A percentile compares a stretch with the other conserved stretches of the same genome.
phyloP scores from a whole-genome alignment of 2,888 invertebrate species.

The Hyposoter didymator region DNA sequence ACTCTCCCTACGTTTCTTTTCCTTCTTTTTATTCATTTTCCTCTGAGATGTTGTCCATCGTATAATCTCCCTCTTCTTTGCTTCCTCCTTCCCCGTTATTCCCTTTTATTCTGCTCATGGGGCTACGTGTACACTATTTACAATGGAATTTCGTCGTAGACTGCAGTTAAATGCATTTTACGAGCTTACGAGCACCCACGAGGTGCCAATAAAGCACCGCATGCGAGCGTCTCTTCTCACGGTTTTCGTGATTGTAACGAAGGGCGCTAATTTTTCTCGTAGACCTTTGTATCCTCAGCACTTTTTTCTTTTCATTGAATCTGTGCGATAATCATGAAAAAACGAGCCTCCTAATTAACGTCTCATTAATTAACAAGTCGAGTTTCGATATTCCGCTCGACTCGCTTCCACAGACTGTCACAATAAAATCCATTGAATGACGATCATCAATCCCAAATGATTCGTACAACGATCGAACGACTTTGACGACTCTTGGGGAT shows the following conservation, averaged over 20 bases:
- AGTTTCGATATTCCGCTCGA: neutral
- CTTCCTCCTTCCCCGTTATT: neutral
- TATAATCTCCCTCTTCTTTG: neutral
- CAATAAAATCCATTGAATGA: neutral
- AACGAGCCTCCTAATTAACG: neutral
- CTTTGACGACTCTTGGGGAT: neutral
- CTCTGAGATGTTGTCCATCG: constrained; percentile 16
- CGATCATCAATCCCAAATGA: neutral
- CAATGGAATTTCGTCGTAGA: constrained; percentile 58
- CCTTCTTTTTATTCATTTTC: constrained; percentile 7
- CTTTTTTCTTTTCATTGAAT: neutral
- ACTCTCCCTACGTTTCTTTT: constrained; percentile 12
- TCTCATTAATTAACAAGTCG: neutral
- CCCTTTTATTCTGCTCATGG: constrained; percentile 40
- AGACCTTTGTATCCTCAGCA: neutral
- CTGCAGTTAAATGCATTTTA: constrained; percentile 65
- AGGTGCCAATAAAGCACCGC: constrained; percentile 59
- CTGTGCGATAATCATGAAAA: neutral
- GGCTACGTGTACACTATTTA: constrained; percentile 56
- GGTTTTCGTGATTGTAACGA: neutral
- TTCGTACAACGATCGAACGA: neutral
- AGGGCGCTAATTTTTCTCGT: neutral
- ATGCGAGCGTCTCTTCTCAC: constrained; percentile 16
- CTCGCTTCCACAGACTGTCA: neutral
- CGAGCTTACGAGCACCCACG: constrained; percentile 61